These are phyloP conservation scores for Sinocyclocheilus maitianheensis DNA, from an alignment of 2,113 vertebrate species.

Conservation along the genomic window DNA sequence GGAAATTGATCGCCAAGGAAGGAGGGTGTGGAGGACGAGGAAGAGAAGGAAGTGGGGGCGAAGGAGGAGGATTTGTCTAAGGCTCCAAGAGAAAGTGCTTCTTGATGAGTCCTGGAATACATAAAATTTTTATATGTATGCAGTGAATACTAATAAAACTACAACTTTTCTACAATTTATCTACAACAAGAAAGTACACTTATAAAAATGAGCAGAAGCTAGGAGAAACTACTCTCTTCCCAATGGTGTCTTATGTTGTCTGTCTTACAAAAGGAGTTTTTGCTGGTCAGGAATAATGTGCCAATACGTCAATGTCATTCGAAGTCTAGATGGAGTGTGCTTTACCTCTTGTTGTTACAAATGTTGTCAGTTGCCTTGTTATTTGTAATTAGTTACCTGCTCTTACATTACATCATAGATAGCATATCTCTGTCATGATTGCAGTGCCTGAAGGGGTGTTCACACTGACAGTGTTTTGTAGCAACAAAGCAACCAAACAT, in stretches of 20 bases:
- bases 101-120: slow-evolving; percentile 56
- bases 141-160: slow-evolving; percentile 42
- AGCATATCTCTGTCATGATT: neutral
- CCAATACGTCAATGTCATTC: slow-evolving; percentile 22
- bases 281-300: slow-evolving; percentile 61
- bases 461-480: neutral
- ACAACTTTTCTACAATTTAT: slow-evolving; percentile 41
- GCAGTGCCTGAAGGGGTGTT: neutral
- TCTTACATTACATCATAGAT: neutral
- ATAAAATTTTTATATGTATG: slow-evolving; percentile 59
- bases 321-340: neutral
- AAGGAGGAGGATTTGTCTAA: slow-evolving; percentile 75
- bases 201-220: slow-evolving; percentile 22
- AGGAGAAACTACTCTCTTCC: slow-evolving; percentile 20
- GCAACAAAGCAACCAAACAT: neutral
- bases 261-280: slow-evolving; percentile 42
- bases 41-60: slow-evolving; percentile 63
- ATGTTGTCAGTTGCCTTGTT: neutral
- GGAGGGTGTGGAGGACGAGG: slow-evolving; percentile 56
- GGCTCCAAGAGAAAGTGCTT: neutral
- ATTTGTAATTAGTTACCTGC: neutral
- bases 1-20: slow-evolving; percentile 81
- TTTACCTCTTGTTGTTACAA: too few species aligned
- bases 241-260: slow-evolving; percentile 24
- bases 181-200: neutral